These are phyloP conservation scores for Melanotaenia parkinsoni DNA, from an alignment of 2,797 vertebrate species.

Conservation along the genomic window DNA sequence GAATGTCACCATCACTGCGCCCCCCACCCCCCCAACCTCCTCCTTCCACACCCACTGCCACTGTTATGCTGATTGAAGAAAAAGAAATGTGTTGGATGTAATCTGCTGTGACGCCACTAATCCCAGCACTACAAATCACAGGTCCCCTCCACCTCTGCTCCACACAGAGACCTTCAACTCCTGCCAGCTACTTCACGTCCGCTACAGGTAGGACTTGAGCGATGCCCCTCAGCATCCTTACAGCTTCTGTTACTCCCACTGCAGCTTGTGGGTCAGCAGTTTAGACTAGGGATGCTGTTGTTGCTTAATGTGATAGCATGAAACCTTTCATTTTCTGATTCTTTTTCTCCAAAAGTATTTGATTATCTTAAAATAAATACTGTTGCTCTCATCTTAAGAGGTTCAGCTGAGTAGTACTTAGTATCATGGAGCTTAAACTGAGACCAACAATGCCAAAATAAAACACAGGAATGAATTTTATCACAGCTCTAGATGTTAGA, in stretches of 20 bases:
- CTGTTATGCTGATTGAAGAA: slow-evolving; percentile 82
- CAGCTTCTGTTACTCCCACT: slow-evolving; percentile 3
- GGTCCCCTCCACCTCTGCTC: slow-evolving; percentile 41
- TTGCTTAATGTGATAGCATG: background rate
- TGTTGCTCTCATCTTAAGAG: background rate
- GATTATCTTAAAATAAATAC: background rate
- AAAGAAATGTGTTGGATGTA: slow-evolving; percentile 80
- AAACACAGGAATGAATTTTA: background rate
- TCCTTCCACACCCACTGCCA: slow-evolving; percentile 45
- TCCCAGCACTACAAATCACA: slow-evolving; percentile 87
- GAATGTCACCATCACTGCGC: background rate
- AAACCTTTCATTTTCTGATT: background rate
- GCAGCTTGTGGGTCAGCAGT: background rate
- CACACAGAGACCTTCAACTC: slow-evolving; percentile 63
- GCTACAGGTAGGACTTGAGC: slow-evolving; percentile 68
- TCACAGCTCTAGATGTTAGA: slow-evolving; percentile 1
- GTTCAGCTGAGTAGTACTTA: background rate
- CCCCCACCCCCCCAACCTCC: too few species aligned
- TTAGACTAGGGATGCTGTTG: background rate
- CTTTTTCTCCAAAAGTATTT: background rate
- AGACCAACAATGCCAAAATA: background rate
- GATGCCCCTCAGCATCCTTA: background rate
- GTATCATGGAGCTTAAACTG: background rate
- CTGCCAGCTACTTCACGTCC: slow-evolving; percentile 37
- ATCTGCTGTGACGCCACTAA: slow-evolving; percentile 92